Base-by-base conservation (phyloP, 1,140 invertebrate genomes). In the Penaeus indicus region DNA sequence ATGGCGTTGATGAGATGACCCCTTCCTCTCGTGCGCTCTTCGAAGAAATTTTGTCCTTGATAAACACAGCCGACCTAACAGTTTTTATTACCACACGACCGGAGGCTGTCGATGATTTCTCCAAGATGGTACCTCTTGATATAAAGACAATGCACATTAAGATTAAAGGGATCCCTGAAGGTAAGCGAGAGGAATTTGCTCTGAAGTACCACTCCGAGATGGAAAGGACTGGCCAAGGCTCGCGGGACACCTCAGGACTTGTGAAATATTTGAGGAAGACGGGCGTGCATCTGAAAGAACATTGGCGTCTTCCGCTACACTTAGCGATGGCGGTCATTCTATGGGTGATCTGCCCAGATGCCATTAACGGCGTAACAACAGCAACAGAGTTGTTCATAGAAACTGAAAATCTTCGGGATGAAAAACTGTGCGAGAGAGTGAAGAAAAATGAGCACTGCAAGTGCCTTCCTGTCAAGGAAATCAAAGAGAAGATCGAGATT, bases 1-100 rank as follows among this genome's bases (percentile, higher is more conserved):
- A 86, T 86, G 84, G 84, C 25, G 13, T 86, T 38, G 84, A 86
- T 60, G 84, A 86, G 79, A 21, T 86, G 1, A 86, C 78, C 25
- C 7, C n/a, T 3, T 86, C 84, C 27, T 86, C 84, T 16, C 32
- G 22, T 0, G 13, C 42, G 61, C 27, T 86, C 7, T 62, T 86
- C 21, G 64, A 79, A 25, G 84, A 86, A 47, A 63, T 86, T 22
- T 42, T 86, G 19, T n/a, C 21, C 62, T 22, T 86, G 3, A 62
- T 38, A 25, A 13, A 22, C 5, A 61, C 32, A 21, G 42, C 19
- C n/a, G 32, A 63, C 27, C 42, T 63, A 38, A 38, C 72, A 16
- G n/a, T 86, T 21, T 16, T 86, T 27, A 79, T 72, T 72, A 86
- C 84, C 13, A 62, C 72, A 19, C 63, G 84, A 25, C 84, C 84